phyloP scores from a whole-genome alignment of 2,888 invertebrate genomes.

The Parelbella ahira region DNA sequence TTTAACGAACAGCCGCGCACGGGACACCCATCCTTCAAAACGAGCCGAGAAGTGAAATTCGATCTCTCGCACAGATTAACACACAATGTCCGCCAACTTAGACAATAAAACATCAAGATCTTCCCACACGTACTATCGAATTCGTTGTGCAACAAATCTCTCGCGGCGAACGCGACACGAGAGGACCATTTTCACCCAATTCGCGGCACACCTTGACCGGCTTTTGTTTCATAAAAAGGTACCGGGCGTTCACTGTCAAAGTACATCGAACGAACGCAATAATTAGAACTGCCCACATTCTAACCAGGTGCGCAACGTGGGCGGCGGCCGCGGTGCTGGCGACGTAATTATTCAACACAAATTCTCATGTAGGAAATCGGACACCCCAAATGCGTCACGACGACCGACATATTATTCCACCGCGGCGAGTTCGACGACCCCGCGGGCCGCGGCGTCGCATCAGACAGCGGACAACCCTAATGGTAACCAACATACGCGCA shows the following conservation, averaged over 20 bases:
- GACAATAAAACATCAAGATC: slow-evolving; percentile 50
- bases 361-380: slow-evolving; percentile 34
- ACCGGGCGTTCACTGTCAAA: slow-evolving; percentile 34
- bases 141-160: slow-evolving; percentile 46
- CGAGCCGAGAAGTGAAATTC: slow-evolving; percentile 63
- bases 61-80: slow-evolving; percentile 60
- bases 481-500: slow-evolving; percentile 47
- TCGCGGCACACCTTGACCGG: slow-evolving; percentile 54
- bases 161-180: slow-evolving; percentile 38
- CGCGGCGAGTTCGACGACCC: slow-evolving; percentile 60
- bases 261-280: slow-evolving; percentile 20
- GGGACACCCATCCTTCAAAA: no score
- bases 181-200: slow-evolving; percentile 54
- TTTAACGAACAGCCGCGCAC: no score
- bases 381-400: slow-evolving; percentile 47
- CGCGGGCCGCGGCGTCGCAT: slow-evolving; percentile 22
- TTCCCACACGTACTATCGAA: slow-evolving; percentile 53
- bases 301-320: slow-evolving; percentile 20
- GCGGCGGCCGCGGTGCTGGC: slow-evolving; percentile 17
- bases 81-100: slow-evolving; percentile 46
- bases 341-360: slow-evolving; percentile 20
- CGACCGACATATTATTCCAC: slow-evolving; percentile 47
- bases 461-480: slow-evolving; percentile 29
- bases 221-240: slow-evolving; percentile 38
- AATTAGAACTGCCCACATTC: slow-evolving; percentile 35